Evolutionary conservation across 2,113 vertebrate species (phyloP), one percentile per base, ranked within the genome.

Genomic region (Mystacornis crossleyi): DNA sequence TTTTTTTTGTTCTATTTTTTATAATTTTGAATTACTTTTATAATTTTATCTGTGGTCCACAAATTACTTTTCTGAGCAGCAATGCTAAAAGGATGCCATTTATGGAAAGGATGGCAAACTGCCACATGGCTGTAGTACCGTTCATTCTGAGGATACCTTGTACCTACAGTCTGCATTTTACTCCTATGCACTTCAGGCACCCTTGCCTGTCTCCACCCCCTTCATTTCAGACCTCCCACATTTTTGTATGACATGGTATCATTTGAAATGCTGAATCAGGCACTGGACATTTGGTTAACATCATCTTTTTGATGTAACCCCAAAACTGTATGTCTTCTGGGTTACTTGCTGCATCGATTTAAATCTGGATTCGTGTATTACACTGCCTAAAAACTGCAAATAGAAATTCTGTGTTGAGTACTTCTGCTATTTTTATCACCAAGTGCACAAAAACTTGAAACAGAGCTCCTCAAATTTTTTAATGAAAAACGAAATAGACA

Each of bases 361-460:
- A 69, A 75, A 91, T 50, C 42, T 70, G 23, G 31, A 79, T 72
- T 95, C 1, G 2, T 15, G 14, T 53, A 72, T 33, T 66, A 75
- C 53, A 11, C 18, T 81, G 60, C 83, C 77, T 57, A 81, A 61
- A 86, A 88, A 95, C 55, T 62, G 65, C 48, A 64, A 89, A 81
- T 7, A 95, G 53, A 91, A 93, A 87, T 75, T 86, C 72, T 61
- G 20, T 40, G 66, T 12, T 12, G 29, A 95, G 24, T 72, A 61
- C 55, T 67, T 69, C 86, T 60, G 53, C 61, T 96, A 91, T 85
- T 92, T 96, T 93, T 95, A 91, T 50, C 81, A 87, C 12, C 4
- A 87, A 75, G 70, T n/a, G 53, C 62, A 94, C 17, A 42, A 54
- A 88, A 86, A 38, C 54, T 53, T 79, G 28, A 70, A 96, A 83